These are phyloP conservation scores for Brenthis ino DNA, from an alignment of 2,888 invertebrate genomes.

Conservation along the genomic window DNA sequence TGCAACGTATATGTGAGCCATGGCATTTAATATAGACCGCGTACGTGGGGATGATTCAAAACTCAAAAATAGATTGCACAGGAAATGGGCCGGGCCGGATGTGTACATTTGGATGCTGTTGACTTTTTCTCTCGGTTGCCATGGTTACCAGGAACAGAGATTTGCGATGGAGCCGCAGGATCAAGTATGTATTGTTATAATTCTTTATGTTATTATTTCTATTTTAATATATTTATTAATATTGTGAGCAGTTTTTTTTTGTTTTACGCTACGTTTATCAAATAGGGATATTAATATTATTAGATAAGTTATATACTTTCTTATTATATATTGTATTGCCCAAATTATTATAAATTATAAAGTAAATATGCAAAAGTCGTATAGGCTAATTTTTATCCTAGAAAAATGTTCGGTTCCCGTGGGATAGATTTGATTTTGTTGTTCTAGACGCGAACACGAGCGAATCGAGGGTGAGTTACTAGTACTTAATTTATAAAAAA, in stretches of 20 bases:
- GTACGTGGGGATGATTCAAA: conserved; percentile 60
- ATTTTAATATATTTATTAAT: not conserved
- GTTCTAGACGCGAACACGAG: no score
- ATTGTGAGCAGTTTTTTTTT: not conserved
- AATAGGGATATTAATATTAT: no score
- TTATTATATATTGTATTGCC: no score
- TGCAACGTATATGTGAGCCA: conserved; percentile 64
- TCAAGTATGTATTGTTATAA: conserved; percentile 56
- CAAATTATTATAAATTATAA: no score
- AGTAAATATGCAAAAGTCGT: no score
- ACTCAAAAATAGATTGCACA: conserved; percentile 66
- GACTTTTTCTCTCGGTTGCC: conserved; percentile 59
- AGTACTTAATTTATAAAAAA: no score
- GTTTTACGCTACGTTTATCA: no score
- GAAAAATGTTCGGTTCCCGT: no score
- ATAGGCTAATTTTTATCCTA: no score
- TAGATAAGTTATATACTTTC: no score
- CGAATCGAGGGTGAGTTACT: no score
- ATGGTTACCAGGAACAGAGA: conserved; percentile 84
- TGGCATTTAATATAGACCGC: conserved; percentile 66
- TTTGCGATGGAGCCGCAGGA: conserved; percentile 45
- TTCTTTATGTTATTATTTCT: not conserved
- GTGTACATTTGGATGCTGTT: conserved; percentile 63
- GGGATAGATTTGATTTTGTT: no score
- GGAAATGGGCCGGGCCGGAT: conserved; percentile 59